Conservation (phyloP, 2,113 vertebrate species). For the Pteruthius melanotis region DNA sequence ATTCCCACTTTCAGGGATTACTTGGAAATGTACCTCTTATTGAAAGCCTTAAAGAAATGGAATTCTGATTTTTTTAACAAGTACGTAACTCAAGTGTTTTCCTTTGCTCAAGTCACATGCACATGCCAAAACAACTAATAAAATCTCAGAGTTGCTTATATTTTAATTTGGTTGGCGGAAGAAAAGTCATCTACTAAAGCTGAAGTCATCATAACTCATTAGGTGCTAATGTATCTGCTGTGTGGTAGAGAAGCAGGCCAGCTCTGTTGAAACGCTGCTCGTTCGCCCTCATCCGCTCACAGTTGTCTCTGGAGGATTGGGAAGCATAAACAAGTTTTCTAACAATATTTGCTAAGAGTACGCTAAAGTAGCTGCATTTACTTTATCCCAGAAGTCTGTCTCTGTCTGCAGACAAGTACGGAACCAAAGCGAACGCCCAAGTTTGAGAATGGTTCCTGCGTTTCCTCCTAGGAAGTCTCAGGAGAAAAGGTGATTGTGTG, state of each 20-base stretch:
- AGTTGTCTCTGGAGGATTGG: not conserved
- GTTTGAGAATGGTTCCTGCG: not conserved
- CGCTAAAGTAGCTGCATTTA: not conserved
- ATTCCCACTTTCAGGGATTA: not conserved
- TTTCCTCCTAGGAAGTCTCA: constrained; percentile 17
- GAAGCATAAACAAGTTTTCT: constrained; percentile 30
- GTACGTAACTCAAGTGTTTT: not conserved
- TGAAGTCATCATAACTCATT: constrained; percentile 19
- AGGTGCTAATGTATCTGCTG: constrained; percentile 1
- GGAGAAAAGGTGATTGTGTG: not conserved
- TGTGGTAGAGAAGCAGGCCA: not conserved
- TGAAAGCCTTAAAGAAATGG: not conserved
- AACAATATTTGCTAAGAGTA: not conserved
- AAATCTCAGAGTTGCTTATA: not conserved
- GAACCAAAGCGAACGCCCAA: not conserved
- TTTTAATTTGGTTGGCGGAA: not conserved
- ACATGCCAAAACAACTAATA: not conserved
- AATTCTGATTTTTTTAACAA: not conserved
- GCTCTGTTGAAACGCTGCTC: not conserved
- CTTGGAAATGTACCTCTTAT: not conserved
- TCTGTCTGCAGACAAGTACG: not conserved
- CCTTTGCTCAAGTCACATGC: not conserved
- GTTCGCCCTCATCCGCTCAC: not conserved
- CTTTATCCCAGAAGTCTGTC: not conserved
- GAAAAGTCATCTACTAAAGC: not conserved